These are phyloP conservation scores for Promerops cafer DNA, from an alignment of 2,113 vertebrate species.

Conservation along the genomic window DNA sequence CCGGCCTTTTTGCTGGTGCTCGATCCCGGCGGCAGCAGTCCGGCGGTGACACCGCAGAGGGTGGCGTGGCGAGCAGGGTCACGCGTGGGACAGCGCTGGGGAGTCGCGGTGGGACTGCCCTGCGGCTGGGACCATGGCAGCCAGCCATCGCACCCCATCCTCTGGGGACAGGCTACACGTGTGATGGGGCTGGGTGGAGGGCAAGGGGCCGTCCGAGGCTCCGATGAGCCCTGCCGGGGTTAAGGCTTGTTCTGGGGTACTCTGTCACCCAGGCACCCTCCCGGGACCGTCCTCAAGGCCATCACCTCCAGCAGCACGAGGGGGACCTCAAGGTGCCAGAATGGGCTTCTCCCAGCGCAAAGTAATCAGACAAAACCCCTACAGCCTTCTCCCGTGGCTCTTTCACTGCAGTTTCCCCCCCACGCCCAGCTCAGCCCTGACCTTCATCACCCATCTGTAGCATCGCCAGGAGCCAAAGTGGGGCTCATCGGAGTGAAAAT, in stretches of 20 bases:
- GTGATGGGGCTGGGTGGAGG: not conserved
- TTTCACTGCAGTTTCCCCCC: not conserved
- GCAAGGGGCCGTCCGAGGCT: rapidly evolving
- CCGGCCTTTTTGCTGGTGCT: not conserved
- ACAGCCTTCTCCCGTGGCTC: not conserved
- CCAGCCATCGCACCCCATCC: rapidly evolving
- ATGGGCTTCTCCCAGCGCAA: not conserved
- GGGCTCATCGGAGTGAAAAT: rapidly evolving
- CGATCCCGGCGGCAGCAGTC: not conserved
- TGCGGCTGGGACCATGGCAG: not conserved
- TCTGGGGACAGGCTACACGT: not conserved
- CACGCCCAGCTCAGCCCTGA: not conserved
- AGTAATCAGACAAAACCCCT: not conserved
- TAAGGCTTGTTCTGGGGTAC: not conserved
- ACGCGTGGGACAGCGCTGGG: not conserved
- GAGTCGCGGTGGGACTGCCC: not conserved
- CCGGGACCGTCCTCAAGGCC: not conserved
- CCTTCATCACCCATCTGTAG: not conserved
- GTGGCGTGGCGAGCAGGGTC: not conserved
- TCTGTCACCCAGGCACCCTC: not conserved
- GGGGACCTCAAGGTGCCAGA: not conserved
- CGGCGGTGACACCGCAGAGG: not conserved
- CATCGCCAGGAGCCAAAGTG: not conserved
- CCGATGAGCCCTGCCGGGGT: rapidly evolving
- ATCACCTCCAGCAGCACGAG: not conserved